Percentiles rank a stretch among this genome's conserved stretches.
These are phyloP conservation scores for Molanna angustata DNA, from an alignment of 2,888 invertebrate genomes.

Conservation along the genomic window DNA sequence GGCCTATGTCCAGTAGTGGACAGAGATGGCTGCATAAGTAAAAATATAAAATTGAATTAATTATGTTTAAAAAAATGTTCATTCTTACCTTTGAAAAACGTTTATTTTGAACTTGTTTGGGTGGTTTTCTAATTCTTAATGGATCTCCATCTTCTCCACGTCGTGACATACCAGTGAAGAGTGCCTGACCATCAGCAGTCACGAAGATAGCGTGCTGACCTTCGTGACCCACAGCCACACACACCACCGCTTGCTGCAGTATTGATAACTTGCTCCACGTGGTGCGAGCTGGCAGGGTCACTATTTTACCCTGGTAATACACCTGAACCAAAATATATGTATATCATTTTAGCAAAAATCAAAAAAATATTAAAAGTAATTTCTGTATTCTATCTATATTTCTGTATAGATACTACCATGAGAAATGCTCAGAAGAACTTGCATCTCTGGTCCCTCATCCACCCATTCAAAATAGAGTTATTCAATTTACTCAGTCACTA, in stretches of 20 bases:
- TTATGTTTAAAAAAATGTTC: background rate
- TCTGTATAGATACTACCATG: no score
- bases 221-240: slow-evolving; percentile 90
- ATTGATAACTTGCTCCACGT: slow-evolving; percentile 62
- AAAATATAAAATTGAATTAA: no score
- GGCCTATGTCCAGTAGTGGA: no score
- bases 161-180: slow-evolving; percentile 76
- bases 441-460: no score
- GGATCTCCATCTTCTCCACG: slow-evolving; percentile 93
- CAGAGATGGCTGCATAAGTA: no score
- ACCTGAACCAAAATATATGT: slow-evolving; percentile 53
- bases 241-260: slow-evolving; percentile 52
- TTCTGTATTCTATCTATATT: no score
- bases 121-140: slow-evolving; percentile 74
- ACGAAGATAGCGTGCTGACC: slow-evolving; percentile 88
- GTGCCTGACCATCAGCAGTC: slow-evolving; percentile 89
- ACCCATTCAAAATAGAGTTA: no score
- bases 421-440: no score
- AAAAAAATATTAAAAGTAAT: background rate
- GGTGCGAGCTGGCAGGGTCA: no score
- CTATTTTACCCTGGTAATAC: slow-evolving; percentile 86
- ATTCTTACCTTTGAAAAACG: slow-evolving; percentile 69
- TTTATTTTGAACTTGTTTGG: slow-evolving; percentile 89
- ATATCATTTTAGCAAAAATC: slow-evolving; percentile 11
- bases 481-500: no score